Conservation (phyloP, 2,888 invertebrate genomes). For the Formica aserva region DNA sequence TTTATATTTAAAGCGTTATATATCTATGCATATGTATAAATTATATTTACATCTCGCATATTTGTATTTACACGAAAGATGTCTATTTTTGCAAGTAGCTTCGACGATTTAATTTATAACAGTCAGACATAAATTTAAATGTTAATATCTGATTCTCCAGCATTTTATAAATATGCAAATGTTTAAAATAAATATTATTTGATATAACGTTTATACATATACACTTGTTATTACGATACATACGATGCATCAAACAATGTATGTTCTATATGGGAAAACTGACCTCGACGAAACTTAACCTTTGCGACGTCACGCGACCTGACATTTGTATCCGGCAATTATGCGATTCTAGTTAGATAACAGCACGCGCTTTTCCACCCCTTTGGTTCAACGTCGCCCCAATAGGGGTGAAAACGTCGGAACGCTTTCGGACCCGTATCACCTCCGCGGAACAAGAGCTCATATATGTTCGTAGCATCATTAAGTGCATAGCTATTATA, state of each 20-base stretch:
- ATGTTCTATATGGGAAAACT: conserved; percentile 46
- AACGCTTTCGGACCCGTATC: conserved; percentile 81
- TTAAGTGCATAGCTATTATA: conserved; percentile 21
- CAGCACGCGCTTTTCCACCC: conserved; percentile 6
- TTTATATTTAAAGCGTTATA: background rate
- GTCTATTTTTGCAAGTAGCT: background rate
- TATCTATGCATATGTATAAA: background rate
- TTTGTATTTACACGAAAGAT: background rate
- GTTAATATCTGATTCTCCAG: background rate
- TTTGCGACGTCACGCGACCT: conserved; percentile 83
- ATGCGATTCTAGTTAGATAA: conserved; percentile 70
- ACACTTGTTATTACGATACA: background rate
- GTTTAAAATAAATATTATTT: conserved; percentile 4
- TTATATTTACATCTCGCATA: background rate
- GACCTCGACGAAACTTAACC: conserved; percentile 80
- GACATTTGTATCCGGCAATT: conserved; percentile 81
- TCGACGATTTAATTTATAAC: background rate
- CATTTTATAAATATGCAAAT: background rate
- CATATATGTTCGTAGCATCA: conserved; percentile 62
- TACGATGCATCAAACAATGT: background rate
- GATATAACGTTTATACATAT: background rate
- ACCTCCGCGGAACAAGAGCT: conserved; percentile 81
- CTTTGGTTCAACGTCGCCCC: conserved; percentile 15
- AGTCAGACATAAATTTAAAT: background rate
- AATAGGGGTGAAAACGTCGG: conserved; percentile 77